Evolutionary conservation across 1,140 invertebrate genomes (phyloP), one percentile per base, ranked within the genome.

Genomic region (Zophobas atratus): DNA sequence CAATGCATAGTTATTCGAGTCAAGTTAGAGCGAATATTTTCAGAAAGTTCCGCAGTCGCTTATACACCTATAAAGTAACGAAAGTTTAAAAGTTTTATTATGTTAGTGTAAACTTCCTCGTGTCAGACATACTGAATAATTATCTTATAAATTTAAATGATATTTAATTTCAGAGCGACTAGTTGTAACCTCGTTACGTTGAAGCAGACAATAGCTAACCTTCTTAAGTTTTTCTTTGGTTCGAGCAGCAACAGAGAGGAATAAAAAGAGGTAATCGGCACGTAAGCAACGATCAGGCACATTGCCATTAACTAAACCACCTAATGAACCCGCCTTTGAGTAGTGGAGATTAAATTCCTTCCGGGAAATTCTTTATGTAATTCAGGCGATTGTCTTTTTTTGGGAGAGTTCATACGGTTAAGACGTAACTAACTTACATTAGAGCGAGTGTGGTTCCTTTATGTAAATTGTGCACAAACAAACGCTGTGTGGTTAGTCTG

Each of bases 391-490:
- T 8, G 43, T 46, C 8, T 46, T 46, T 46, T 8, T 46, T 46
- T 46, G 3, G 43, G 3, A 51, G 49, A 51, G 49, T 20, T 63
- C 36, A 34, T 63, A 63, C 36, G 57, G 57, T 63, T 63, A 63
- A 63, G 57, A 63, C 32, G 57, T 63, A n/a, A 63, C 35, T 20
- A 46, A 75, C 33, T 75, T 75, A 63, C 55, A 75, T 75, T 75
- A 75, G 73, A 6, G 73, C 55, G 46, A 57, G 46, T 75, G 72
- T 60, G 72, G 72, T 60, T 55, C 36, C 73, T 75, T 75, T 75
- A 75, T 75, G 73, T 75, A 75, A 75, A 75, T 75, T 75, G 73
- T 63, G 55, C 73, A 75, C 73, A 75, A 75, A 75, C 73, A 75
- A 75, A 57, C 55, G 73, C 56, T 63, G 39, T 63, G 73, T 60